Conservation (phyloP, 2,113 vertebrate species). For the Zosterops lateralis region DNA sequence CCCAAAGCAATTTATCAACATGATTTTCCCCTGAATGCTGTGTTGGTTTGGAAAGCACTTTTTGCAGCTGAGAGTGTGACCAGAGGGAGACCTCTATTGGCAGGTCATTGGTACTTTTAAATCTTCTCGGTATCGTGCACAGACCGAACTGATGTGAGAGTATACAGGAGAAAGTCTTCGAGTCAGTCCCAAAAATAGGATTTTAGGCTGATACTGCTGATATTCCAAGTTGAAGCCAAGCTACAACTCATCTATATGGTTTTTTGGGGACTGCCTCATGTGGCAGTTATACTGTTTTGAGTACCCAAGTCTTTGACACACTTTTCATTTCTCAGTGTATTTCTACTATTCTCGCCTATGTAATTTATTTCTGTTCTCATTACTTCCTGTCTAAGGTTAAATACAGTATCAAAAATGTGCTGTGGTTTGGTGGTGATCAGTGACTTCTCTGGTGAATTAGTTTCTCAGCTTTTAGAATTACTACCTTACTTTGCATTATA, state of each 20-base stretch:
- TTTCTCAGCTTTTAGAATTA: not conserved
- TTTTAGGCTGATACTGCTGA: not conserved
- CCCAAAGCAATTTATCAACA: not conserved
- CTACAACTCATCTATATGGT: not conserved
- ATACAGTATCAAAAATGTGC: not conserved
- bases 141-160: not conserved
- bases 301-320: not conserved
- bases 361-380: not conserved
- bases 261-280: rapidly evolving
- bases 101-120: not conserved
- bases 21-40: rapidly evolving
- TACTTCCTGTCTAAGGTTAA: not conserved
- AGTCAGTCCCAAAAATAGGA: not conserved
- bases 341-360: not conserved
- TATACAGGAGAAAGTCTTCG: not conserved
- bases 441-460: not conserved
- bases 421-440: not conserved
- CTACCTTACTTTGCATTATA: not conserved
- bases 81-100: conserved; percentile 36
- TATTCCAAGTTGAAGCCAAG: not conserved
- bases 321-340: not conserved
- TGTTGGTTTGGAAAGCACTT: not conserved
- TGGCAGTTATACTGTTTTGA: not conserved
- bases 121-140: not conserved
- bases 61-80: not conserved